phyloP scores from a whole-genome alignment of 2,797 vertebrate species.

The Sebastes nivosus region DNA sequence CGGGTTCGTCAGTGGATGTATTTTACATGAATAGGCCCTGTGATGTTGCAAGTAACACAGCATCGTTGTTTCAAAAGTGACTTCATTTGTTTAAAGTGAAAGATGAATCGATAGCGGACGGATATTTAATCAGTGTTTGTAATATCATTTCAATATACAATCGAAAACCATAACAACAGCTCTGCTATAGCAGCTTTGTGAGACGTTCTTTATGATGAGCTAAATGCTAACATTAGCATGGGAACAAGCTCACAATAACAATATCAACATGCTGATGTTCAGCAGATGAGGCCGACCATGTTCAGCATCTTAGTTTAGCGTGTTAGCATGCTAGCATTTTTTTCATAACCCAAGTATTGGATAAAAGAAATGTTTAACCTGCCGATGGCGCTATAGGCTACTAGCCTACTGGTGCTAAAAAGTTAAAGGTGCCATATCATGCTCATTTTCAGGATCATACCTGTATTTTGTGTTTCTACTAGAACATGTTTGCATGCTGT shows the following conservation, averaged over 20 bases:
- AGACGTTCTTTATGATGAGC: not conserved
- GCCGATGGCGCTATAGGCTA: no score
- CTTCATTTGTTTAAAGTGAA: not conserved
- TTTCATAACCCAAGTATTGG: no score
- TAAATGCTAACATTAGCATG: not conserved
- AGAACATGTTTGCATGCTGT: no score
- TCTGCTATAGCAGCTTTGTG: not conserved
- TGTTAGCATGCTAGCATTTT: not conserved
- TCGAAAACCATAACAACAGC: no score
- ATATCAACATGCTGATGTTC: not conserved
- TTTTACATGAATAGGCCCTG: constrained; percentile 2
- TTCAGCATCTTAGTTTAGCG: not conserved
- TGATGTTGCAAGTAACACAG: not conserved
- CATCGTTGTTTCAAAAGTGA: not conserved
- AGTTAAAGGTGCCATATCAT: no score
- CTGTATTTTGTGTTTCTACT: no score
- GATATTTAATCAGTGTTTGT: no score
- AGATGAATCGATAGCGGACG: not conserved
- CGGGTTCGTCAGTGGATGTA: not conserved
- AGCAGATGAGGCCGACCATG: not conserved
- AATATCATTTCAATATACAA: no score
- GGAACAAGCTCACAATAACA: not conserved
- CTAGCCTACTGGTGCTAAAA: no score
- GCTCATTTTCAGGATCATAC: no score
- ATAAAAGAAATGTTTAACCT: no score